A percentile compares a stretch with the other conserved stretches of the same genome.
phyloP scores from a whole-genome alignment of 2,888 invertebrate genomes.

The Silvanus unidentatus region DNA sequence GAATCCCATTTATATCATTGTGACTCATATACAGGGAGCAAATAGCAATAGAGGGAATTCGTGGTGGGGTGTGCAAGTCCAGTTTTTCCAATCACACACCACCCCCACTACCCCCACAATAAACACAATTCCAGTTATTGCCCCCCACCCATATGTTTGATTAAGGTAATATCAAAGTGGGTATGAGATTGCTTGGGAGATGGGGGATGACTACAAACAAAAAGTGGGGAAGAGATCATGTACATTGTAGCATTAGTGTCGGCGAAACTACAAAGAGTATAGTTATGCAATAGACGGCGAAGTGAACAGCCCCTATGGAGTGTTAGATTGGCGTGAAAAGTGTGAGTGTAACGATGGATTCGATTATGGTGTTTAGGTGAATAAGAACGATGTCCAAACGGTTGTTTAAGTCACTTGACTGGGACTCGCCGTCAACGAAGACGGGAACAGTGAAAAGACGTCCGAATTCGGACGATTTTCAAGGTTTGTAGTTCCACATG shows the following conservation, averaged over 20 bases:
- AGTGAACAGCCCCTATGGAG: too few species aligned
- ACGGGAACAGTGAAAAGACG: constrained; percentile 69
- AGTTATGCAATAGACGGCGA: too few species aligned
- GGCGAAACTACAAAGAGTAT: too few species aligned
- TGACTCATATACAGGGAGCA: constrained; percentile 41
- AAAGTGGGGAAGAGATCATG: constrained; percentile 12
- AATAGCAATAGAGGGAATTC: constrained; percentile 39
- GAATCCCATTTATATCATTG: constrained; percentile 35
- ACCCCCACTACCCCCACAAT: constrained; percentile 5
- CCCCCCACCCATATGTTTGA: constrained; percentile 34
- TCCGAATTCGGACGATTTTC: constrained; percentile 46
- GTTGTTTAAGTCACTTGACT: constrained; percentile 50
- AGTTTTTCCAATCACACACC: constrained; percentile 8
- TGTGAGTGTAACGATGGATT: too few species aligned
- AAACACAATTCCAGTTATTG: constrained; percentile 13
- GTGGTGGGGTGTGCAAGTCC: constrained; percentile 9
- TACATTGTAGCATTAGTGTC: constrained; percentile 2
- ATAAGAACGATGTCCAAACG: constrained; percentile 19
- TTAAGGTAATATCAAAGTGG: constrained; percentile 45
- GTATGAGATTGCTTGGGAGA: constrained; percentile 42
- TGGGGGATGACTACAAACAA: constrained; percentile 12
- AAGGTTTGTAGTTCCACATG: background rate
- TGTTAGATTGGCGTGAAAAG: too few species aligned
- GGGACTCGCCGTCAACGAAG: constrained; percentile 65
- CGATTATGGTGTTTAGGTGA: background rate